phyloP scores from a whole-genome alignment of 2,888 invertebrate species.

The Agrilus cyanescens region DNA sequence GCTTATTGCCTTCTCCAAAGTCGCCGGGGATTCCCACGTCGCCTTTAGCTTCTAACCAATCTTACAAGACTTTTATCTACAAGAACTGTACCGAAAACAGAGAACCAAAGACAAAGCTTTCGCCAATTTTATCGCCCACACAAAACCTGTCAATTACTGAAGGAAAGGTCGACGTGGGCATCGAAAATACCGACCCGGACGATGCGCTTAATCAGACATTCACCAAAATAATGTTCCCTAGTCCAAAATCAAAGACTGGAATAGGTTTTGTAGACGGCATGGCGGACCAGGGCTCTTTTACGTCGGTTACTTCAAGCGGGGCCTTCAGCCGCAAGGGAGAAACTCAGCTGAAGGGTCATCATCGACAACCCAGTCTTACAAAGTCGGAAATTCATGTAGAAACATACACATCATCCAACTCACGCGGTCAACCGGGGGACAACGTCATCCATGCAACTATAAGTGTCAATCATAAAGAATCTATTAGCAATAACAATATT shows the following conservation, averaged over 20 bases:
- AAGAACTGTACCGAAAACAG: conserved; percentile 38
- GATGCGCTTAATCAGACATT: conserved; percentile 45
- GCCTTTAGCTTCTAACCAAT: conserved; percentile 4
- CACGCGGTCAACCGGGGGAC: conserved; percentile 19
- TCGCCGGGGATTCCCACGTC: conserved; percentile 10
- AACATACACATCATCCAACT: conserved; percentile 41
- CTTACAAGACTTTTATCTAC: conserved; percentile 27
- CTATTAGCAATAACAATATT: conserved; percentile 1
- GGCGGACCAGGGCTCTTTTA: conserved; percentile 49
- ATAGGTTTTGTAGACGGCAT: conserved; percentile 36
- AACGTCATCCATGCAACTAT: conserved; percentile 13
- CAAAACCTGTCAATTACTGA: conserved; percentile 22
- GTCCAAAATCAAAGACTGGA: conserved; percentile 31
- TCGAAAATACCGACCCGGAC: conserved; percentile 22
- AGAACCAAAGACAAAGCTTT: conserved; percentile 26
- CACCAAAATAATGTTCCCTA: conserved; percentile 36
- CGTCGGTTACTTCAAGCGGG: conserved; percentile 62
- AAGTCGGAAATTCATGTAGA: conserved; percentile 53
- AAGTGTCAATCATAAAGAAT: conserved; percentile 7
- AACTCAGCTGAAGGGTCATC: conserved; percentile 16
- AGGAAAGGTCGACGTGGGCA: not conserved
- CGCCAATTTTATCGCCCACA: conserved; percentile 33
- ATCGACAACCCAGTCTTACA: conserved; percentile 47
- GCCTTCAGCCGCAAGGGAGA: conserved; percentile 38
- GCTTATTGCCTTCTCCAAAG: conserved; percentile 9